Conservation (phyloP, 2,113 vertebrate species). For the Oreochromis aureus region DNA sequence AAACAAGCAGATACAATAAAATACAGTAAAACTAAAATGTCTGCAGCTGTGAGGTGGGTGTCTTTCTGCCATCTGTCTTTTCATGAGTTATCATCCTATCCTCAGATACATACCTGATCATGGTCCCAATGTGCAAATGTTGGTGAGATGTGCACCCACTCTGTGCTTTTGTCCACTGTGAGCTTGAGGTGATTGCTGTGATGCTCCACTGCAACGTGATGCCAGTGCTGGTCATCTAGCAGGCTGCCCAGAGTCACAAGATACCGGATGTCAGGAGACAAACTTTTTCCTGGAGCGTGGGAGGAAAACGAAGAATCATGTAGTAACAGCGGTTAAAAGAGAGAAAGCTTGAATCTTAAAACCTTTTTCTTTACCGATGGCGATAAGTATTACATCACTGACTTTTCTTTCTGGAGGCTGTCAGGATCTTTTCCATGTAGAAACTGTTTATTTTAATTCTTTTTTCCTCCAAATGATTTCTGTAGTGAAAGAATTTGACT, state of each 20-base stretch:
- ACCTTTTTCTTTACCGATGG: rapidly evolving
- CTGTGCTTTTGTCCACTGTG: conserved; percentile 85
- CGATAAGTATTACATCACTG: neutral
- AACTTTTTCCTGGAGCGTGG: conserved; percentile 62
- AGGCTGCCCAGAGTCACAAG: conserved; percentile 82
- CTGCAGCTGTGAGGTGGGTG: neutral
- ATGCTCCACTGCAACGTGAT: conserved; percentile 79
- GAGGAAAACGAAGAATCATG: neutral
- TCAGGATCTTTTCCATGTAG: neutral
- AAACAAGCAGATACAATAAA: neutral
- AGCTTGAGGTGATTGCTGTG: conserved; percentile 82
- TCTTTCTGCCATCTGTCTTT: neutral
- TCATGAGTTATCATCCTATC: neutral
- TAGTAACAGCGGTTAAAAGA: neutral
- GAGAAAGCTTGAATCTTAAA: rapidly evolving
- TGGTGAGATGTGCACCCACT: conserved; percentile 74
- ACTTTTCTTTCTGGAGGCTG: neutral
- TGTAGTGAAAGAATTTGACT: neutral
- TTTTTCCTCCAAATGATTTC: neutral
- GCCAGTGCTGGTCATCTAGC: conserved; percentile 93
- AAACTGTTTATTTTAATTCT: neutral
- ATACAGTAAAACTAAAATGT: neutral
- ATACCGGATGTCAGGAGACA: conserved; percentile 55
- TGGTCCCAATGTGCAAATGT: conserved; percentile 78
- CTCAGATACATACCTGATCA: conserved; percentile 75